Evolutionary conservation across 1,140 invertebrate species (phyloP), one percentile per base, ranked within the genome.

Genomic region (Caenorhabditis inopinata): DNA sequence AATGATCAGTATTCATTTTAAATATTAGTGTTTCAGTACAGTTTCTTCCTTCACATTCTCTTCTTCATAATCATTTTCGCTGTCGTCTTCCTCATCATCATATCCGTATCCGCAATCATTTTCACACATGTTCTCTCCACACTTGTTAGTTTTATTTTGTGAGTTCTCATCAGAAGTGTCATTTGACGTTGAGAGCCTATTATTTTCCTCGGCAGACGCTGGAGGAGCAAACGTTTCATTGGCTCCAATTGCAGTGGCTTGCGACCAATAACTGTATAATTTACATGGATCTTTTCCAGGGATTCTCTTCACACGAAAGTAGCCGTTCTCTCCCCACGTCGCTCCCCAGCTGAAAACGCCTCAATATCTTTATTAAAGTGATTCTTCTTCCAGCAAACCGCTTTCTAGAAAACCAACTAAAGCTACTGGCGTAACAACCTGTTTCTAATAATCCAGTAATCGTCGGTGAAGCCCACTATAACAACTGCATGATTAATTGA

Each of bases 401-500:
- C 11, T 35, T 35, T 35, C 7, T 46, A 7, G 38, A 14, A 14
- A 42, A 7, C 14, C 38, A 14, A 42, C 38, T 42, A 7, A 42
- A 42, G 38, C 6, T 7, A 42, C 5, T 5, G 38, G 38, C 38
- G 14, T 7, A 42, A 3, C 5, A 46, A 77, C 76, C 76, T 78
- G 38, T 79, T 79, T 45, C 78, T 48, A 18, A 79, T 58, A 23
- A 79, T 74, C 78, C 78, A 79, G 29, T 79, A 79, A 27, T 79
- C 78, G 1, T 42, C 14, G 11, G 68, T 79, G 48, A 79, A 79
- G 4, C 78, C 78, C 16, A 79, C 78, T 21, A 79, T 74, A 1
- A 79, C 78, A 32, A 79, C 78, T 16, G 78, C 78, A 25, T 79
- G 78, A n/a, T 79, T 79, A 21, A 79, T 79, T 2, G 68, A n/a